These are phyloP conservation scores for Drosophila mauritiana DNA, from an alignment of 1,140 invertebrate genomes.

Conservation along the genomic window DNA sequence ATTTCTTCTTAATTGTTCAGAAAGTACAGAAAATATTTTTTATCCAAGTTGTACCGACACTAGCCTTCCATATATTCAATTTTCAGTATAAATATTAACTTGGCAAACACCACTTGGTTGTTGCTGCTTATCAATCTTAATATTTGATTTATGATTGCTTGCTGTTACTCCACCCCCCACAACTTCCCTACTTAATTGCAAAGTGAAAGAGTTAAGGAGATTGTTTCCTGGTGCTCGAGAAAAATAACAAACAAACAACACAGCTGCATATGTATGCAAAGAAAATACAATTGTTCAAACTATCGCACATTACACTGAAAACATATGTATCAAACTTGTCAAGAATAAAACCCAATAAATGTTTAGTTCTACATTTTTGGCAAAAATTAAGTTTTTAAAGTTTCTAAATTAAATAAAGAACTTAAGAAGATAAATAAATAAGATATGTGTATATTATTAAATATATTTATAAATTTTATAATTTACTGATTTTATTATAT, in stretches of 20 bases:
- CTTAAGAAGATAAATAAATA: too few relatives aligned
- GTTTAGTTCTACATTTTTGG: too few relatives aligned
- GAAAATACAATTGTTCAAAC: conserved; percentile 35
- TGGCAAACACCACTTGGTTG: neutral
- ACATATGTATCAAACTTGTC: too few relatives aligned
- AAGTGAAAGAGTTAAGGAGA: conserved; percentile 44
- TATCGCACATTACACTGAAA: conserved; percentile 1
- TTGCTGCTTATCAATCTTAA: conserved; percentile 38
- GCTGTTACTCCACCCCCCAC: conserved; percentile 13
- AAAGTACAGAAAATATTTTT: too few relatives aligned
- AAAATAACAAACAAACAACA: conserved; percentile 35
- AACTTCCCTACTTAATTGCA: conserved; percentile 36
- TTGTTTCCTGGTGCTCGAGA: conserved; percentile 38
- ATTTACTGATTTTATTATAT: too few relatives aligned
- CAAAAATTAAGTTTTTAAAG: too few relatives aligned
- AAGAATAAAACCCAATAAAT: too few relatives aligned
- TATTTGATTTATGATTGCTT: conserved; percentile 42
- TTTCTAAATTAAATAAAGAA: too few relatives aligned
- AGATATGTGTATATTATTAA: too few relatives aligned
- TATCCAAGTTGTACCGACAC: neutral
- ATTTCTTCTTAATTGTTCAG: neutral
- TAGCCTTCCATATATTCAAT: neutral
- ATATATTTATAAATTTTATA: too few relatives aligned
- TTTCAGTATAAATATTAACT: conserved; percentile 1
- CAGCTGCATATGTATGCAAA: conserved; percentile 31